Evolutionary conservation across 2,888 invertebrate genomes (phyloP).

Genomic region (Cryptophagus acutangulus): DNA sequence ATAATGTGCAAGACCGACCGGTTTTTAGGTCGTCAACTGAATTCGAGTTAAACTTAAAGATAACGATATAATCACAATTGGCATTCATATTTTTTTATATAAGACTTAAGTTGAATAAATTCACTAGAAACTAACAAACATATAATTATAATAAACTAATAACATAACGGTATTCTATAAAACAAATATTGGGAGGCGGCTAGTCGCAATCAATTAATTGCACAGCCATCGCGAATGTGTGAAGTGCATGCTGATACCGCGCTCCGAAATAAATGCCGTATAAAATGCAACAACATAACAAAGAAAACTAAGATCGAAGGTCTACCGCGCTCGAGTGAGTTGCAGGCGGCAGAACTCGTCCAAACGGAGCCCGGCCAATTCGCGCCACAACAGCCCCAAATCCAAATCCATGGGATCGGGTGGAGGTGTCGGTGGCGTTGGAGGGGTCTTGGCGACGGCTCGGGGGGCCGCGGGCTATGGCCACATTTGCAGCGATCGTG

Average conservation of each 20-base stretch:
- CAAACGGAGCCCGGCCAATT: slow-evolving; percentile 47
- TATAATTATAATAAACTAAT: slow-evolving; percentile 45
- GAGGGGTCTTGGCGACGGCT: slow-evolving; percentile 43
- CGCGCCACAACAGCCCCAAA: slow-evolving; percentile 48
- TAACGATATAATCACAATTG: slow-evolving; percentile 43
- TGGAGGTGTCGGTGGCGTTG: slow-evolving; percentile 33
- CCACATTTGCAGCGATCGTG: slow-evolving; percentile 63
- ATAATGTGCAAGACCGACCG: slow-evolving; percentile 33
- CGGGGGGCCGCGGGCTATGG: slow-evolving; percentile 78
- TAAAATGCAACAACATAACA: slow-evolving; percentile 49
- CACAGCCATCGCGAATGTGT: slow-evolving; percentile 13
- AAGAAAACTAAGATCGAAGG: slow-evolving; percentile 37
- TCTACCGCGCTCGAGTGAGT: slow-evolving; percentile 47
- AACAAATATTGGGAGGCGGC: slow-evolving; percentile 33
- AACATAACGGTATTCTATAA: slow-evolving; percentile 45
- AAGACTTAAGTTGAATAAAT: slow-evolving; percentile 40
- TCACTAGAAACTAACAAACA: slow-evolving; percentile 49
- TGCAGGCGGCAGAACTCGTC: slow-evolving; percentile 49
- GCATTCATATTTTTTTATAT: slow-evolving; percentile 28
- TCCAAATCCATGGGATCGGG: slow-evolving; percentile 43
- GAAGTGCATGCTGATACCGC: slow-evolving; percentile 6
- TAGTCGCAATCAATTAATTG: slow-evolving; percentile 5
- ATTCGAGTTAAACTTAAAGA: slow-evolving; percentile 39
- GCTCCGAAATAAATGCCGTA: slow-evolving; percentile 40
- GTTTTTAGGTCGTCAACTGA: slow-evolving; percentile 34